Evolutionary conservation across 2,888 invertebrate species (phyloP).

Genomic region (Chymomyza procnemis): DNA sequence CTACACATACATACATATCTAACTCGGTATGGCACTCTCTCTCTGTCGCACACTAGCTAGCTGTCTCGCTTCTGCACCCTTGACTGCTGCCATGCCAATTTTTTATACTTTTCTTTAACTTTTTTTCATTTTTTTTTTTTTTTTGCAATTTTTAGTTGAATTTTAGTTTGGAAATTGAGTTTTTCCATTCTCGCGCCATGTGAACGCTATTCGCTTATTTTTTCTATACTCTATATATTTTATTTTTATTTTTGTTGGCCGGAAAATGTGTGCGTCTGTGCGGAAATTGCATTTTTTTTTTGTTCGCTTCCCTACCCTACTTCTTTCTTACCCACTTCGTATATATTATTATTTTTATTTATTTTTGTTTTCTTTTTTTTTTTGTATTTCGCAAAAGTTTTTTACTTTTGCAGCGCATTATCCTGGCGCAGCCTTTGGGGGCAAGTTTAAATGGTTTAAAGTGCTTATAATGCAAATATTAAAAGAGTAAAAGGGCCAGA

Average conservation of each 20-base stretch:
- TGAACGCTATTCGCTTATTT: slow-evolving; percentile 13
- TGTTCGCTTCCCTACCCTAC: background rate
- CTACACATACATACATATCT: slow-evolving; percentile 2
- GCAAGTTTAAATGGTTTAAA: slow-evolving; percentile 67
- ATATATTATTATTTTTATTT: slow-evolving; percentile 29
- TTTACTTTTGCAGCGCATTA: slow-evolving; percentile 45
- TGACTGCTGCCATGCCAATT: slow-evolving; percentile 1
- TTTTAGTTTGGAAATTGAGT: slow-evolving; percentile 58
- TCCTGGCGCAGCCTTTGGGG: slow-evolving; percentile 39
- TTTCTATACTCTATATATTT: slow-evolving; percentile 32
- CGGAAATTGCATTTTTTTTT: slow-evolving; percentile 74
- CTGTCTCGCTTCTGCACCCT: background rate
- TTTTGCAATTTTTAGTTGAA: slow-evolving; percentile 32
- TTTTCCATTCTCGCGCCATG: slow-evolving; percentile 28
- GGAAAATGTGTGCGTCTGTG: slow-evolving; percentile 77
- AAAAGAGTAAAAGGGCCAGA: slow-evolving; percentile 44
- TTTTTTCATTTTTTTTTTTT: slow-evolving; percentile 15
- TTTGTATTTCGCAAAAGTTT: slow-evolving; percentile 29
- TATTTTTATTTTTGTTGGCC: slow-evolving; percentile 58
- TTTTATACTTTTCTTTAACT: background rate
- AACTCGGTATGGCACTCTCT: slow-evolving; percentile 2
- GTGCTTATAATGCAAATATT: slow-evolving; percentile 69
- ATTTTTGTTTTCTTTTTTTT: slow-evolving; percentile 28
- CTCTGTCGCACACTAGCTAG: background rate
- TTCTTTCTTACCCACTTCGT: slow-evolving; percentile 16